Evolutionary conservation across 2,797 vertebrate species (phyloP).

Genomic region (Macropodus opercularis): DNA sequence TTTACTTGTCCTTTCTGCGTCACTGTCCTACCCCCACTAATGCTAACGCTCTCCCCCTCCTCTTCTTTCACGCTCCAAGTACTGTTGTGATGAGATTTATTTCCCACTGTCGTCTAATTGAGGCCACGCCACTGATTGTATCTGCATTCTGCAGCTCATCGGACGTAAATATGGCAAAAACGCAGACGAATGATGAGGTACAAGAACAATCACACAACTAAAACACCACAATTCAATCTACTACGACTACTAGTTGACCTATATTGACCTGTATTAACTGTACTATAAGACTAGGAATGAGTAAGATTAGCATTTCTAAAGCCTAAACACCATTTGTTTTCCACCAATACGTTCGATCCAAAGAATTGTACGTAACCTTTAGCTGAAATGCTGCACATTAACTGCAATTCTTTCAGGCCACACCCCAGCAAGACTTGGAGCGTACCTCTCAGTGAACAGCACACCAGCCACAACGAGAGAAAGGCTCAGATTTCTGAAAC

Average conservation of each 20-base stretch:
- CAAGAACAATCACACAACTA: slow-evolving; percentile 17
- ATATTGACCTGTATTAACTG: slow-evolving; percentile 13
- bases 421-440: slow-evolving; percentile 30
- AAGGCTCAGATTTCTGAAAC: slow-evolving; percentile 42
- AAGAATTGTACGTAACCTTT: slow-evolving; percentile 9
- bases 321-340: not conserved
- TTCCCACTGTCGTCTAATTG: slow-evolving; percentile 19
- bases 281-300: not conserved
- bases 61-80: slow-evolving; percentile 13
- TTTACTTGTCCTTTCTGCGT: not conserved
- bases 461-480: slow-evolving; percentile 28
- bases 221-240: slow-evolving; percentile 48
- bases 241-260: slow-evolving; percentile 24
- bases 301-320: not conserved
- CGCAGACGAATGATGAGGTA: slow-evolving; percentile 32
- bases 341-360: not conserved
- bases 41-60: not conserved
- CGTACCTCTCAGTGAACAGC: slow-evolving; percentile 35
- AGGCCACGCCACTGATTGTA: slow-evolving; percentile 25
- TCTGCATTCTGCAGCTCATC: slow-evolving; percentile 5
- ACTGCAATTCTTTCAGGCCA: slow-evolving; percentile 18
- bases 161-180: slow-evolving; percentile 15
- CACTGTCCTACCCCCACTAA: not conserved
- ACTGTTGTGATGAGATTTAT: slow-evolving; percentile 31
- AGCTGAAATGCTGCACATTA: slow-evolving; percentile 22